Evolutionary conservation across 1,140 invertebrate species (phyloP), one percentile per base, ranked within the genome.

Genomic region (Mylabris phalerata): DNA sequence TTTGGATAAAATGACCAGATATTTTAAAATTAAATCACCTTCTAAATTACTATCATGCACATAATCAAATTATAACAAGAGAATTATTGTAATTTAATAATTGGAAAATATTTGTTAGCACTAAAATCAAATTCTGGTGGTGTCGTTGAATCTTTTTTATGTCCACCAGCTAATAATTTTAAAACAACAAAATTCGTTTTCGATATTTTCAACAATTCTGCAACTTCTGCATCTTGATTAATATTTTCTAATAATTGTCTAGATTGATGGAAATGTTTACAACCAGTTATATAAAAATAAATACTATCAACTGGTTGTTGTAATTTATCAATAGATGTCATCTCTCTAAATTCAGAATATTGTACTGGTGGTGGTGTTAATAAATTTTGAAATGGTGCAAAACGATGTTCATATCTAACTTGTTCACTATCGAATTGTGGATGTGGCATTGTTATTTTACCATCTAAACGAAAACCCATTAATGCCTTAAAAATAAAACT

Each of bases 111-210:
- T 71, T 83, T 85, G 76, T 95, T 92, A 67, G 82, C 80, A 11
- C 86, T 84, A 73, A 97, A 98, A 70, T 95, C 92, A 74, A 96
- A 97, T 64, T 94, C 86, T 2, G 92, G 91, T 3, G 89, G 86
- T 25, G 81, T 80, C 64, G 85, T 84, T 0, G 89, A 87, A 57
- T 94, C 89, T 66, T 88, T 87, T 73, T 92, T 93, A 73, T 96
- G 93, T 11, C 93, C 93, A 59, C 89, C 90, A 4, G 89, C 87
- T 43, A 97, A 76, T 38, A 98, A 76, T 78, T 95, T 95, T 74
- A 95, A 82, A 5, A 97, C 94, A 59, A 98, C 86, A 74, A 94
- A 95, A 79, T 98, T 98, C 0, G 90, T 95, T 79, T 97, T 96
- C 1, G 88, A 85, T 49, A 96, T 86, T 79, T 91, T 91, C 4